Evolutionary conservation across 1,140 invertebrate genomes (phyloP).

Genomic region (Mycetomoellerius zeteki): DNA sequence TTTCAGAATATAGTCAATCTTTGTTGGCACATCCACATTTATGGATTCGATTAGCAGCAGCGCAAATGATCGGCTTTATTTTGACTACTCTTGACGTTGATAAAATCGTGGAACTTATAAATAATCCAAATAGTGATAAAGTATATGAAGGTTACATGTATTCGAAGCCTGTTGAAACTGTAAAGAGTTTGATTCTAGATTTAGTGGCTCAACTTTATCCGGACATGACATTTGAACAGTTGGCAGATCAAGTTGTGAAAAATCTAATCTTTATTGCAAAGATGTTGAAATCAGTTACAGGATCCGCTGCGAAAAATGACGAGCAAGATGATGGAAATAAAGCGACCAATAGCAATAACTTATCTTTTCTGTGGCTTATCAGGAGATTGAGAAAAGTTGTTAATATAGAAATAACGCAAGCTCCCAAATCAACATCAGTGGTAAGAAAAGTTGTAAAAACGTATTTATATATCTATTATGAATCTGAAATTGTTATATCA

Average conservation of each 20-base stretch:
- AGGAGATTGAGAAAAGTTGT: conserved; percentile 90
- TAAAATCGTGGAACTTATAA: conserved; percentile 87
- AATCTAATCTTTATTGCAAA: conserved; percentile 91
- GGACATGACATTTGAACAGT: conserved; percentile 86
- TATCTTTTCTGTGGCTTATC: conserved; percentile 90
- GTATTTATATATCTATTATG: not conserved
- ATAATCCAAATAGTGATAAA: conserved; percentile 75
- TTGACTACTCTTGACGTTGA: conserved; percentile 89
- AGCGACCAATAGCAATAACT: conserved; percentile 80
- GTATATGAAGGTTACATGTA: conserved; percentile 88
- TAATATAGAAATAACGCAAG: conserved; percentile 91
- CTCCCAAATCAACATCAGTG: conserved; percentile 87
- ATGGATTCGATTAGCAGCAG: conserved; percentile 92
- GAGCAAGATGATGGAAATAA: conserved; percentile 80
- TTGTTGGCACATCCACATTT: conserved; percentile 89
- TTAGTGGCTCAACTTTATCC: conserved; percentile 92
- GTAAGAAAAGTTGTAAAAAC: conserved; percentile 84
- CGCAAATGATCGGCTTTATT: conserved; percentile 92
- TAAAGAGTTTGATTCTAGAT: conserved; percentile 91
- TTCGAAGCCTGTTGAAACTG: conserved; percentile 87
- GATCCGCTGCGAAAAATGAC: conserved; percentile 70
- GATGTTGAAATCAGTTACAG: conserved; percentile 88
- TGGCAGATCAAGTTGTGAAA: conserved; percentile 91
- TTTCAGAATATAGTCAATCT: conserved; percentile 85
- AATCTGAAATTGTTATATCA: not conserved